Conservation (phyloP, 2,888 invertebrate species). For the Capitulum mitella region DNA sequence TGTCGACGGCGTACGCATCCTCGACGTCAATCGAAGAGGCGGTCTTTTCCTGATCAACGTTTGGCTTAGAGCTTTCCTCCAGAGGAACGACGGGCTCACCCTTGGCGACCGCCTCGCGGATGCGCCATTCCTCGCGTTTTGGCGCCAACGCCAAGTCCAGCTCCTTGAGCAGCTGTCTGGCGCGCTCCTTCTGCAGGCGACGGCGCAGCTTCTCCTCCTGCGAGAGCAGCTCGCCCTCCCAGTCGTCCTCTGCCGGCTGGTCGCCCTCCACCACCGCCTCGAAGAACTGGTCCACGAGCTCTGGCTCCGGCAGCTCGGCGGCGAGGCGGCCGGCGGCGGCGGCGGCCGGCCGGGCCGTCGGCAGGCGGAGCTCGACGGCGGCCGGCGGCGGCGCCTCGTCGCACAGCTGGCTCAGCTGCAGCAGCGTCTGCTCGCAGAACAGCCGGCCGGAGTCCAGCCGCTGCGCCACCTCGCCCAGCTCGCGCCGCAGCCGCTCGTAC, state of each 20-base stretch:
- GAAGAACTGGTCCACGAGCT: constrained; percentile 10
- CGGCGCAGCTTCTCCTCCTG: neutral
- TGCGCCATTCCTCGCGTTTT: neutral
- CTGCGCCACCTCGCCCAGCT: neutral
- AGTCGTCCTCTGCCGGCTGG: neutral
- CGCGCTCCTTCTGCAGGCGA: neutral
- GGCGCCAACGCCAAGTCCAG: neutral
- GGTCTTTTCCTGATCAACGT: no score
- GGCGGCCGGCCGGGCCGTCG: neutral
- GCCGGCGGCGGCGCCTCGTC: neutral
- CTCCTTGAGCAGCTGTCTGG: neutral
- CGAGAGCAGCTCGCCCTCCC: neutral
- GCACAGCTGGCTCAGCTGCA: constrained; percentile 7
- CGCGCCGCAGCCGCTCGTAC: neutral
- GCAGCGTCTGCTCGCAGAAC: constrained; percentile 6
- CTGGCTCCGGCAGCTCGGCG: neutral
- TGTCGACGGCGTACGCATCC: neutral
- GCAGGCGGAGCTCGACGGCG: neutral
- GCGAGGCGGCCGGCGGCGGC: neutral
- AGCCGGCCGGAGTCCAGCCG: neutral
- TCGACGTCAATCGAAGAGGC: neutral
- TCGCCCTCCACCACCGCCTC: constrained; percentile 13
- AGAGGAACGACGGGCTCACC: neutral
- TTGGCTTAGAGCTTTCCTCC: no score
- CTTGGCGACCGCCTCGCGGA: neutral